These are phyloP conservation scores for Meteorus cinctellus DNA, from an alignment of 2,888 invertebrate genomes.

Conservation along the genomic window DNA sequence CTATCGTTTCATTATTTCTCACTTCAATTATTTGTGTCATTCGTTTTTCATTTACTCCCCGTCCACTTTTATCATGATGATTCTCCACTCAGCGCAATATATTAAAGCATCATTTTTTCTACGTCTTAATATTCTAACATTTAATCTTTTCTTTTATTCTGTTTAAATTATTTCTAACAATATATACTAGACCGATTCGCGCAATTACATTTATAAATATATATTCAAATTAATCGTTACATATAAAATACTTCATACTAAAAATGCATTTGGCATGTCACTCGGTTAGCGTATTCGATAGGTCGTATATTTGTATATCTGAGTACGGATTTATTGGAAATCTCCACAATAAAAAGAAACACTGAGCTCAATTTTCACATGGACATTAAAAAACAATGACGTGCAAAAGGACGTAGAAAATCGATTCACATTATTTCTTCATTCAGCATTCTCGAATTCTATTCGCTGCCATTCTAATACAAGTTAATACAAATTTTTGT, in stretches of 20 bases:
- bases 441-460: neutral
- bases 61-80: constrained; percentile 17
- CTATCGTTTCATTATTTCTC: constrained; percentile 3
- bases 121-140: constrained; percentile 30
- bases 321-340: neutral
- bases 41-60: constrained; percentile 28
- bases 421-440: neutral
- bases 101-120: constrained; percentile 39
- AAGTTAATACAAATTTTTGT: neutral
- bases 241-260: constrained; percentile 64
- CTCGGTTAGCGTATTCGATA: constrained; percentile 16
- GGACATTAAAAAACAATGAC: neutral
- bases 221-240: constrained; percentile 45
- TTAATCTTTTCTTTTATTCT: constrained; percentile 17
- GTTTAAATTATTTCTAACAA: constrained; percentile 32
- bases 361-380: neutral
- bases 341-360: neutral
- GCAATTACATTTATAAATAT: constrained; percentile 19
- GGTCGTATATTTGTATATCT: neutral
- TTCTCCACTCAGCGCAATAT: constrained; percentile 8
- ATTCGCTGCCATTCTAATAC: neutral
- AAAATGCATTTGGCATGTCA: constrained; percentile 67
- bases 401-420: neutral
- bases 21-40: constrained; percentile 28
- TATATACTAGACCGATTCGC: constrained; percentile 43